Percentiles rank a stretch among this genome's conserved stretches.
phyloP scores from a whole-genome alignment of 2,888 invertebrate species.

The Hirtodrosophila confusa region DNA sequence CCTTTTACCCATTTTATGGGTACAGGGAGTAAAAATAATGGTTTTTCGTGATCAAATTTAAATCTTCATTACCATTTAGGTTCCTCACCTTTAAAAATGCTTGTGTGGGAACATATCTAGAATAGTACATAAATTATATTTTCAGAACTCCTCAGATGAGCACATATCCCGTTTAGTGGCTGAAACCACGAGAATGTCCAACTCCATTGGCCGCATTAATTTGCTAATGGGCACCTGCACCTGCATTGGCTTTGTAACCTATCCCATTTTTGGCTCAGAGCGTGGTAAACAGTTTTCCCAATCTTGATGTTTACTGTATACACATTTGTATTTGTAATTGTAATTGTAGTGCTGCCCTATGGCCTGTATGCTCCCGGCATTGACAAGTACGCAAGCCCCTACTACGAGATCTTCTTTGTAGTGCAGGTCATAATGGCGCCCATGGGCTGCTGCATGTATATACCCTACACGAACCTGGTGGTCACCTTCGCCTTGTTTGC shows the following conservation, averaged over 20 bases:
- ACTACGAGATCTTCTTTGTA: slow-evolving; percentile 71
- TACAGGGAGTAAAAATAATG: too few species aligned
- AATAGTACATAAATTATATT: neutral
- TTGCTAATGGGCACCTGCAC: slow-evolving; percentile 71
- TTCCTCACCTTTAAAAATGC: too few species aligned
- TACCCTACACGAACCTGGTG: slow-evolving; percentile 73
- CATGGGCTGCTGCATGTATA: slow-evolving; percentile 81
- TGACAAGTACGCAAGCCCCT: slow-evolving; percentile 69
- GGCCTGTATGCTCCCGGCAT: slow-evolving; percentile 72
- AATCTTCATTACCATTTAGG: too few species aligned
- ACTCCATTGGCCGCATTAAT: slow-evolving; percentile 66
- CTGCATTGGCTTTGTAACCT: slow-evolving; percentile 70
- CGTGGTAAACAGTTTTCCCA: slow-evolving; percentile 51
- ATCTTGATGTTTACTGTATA: slow-evolving; percentile 1
- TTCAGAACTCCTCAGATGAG: slow-evolving; percentile 51
- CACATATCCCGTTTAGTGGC: slow-evolving; percentile 49
- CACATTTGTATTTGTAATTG: slow-evolving; percentile 3
- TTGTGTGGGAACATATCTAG: too few species aligned
- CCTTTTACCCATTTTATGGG: too few species aligned
- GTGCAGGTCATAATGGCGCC: slow-evolving; percentile 73
- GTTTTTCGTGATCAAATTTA: too few species aligned
- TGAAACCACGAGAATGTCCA: slow-evolving; percentile 57
- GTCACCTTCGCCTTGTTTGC: slow-evolving; percentile 76
- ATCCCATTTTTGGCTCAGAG: slow-evolving; percentile 70
- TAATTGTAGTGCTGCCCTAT: slow-evolving; percentile 71